phyloP scores from a whole-genome alignment of 2,113 vertebrate genomes.

The Sapajus apella region DNA sequence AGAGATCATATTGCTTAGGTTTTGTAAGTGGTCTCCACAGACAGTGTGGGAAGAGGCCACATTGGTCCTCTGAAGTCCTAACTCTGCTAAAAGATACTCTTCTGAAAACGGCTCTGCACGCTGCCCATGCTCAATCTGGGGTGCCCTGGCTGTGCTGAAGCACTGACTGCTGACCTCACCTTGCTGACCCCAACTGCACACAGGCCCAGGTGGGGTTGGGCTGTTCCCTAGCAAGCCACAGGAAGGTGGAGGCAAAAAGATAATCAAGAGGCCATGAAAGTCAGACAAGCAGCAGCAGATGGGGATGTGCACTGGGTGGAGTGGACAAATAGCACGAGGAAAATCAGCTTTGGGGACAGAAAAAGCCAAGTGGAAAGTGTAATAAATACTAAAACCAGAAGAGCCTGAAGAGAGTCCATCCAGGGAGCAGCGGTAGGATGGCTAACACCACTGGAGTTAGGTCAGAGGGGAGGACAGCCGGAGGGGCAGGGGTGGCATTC shows the following conservation, averaged over 20 bases:
- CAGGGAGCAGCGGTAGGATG: neutral
- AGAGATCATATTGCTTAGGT: neutral
- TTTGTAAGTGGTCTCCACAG: neutral
- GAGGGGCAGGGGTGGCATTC: neutral
- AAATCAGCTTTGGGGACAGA: slow-evolving; percentile 49
- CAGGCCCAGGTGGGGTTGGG: neutral
- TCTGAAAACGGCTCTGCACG: neutral
- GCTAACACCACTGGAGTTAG: neutral
- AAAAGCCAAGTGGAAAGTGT: neutral
- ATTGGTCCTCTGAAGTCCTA: neutral
- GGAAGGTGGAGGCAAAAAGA: neutral
- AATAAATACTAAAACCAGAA: slow-evolving; percentile 38
- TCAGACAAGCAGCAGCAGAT: neutral
- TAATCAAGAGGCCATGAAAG: neutral
- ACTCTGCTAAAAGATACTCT: neutral
- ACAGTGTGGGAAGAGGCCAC: neutral
- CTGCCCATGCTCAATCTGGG: neutral
- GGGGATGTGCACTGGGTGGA: neutral
- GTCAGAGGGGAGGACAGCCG: neutral
- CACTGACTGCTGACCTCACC: neutral
- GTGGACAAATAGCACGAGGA: neutral
- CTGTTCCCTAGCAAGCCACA: neutral
- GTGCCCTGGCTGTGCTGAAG: neutral
- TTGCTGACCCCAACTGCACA: neutral
- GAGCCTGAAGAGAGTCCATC: slow-evolving; percentile 3